Evolutionary conservation across 2,888 invertebrate genomes (phyloP).

Genomic region (Phania funesta): DNA sequence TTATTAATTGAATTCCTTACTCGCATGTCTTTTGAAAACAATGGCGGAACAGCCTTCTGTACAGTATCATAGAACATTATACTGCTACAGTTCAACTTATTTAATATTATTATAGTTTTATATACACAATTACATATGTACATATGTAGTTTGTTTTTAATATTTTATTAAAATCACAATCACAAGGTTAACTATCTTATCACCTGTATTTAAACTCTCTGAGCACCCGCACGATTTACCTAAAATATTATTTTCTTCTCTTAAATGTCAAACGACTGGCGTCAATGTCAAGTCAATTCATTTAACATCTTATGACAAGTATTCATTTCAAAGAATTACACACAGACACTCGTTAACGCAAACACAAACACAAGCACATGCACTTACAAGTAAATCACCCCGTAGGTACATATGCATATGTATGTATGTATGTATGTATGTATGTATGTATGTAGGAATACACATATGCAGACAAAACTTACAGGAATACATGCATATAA

Average conservation of each 20-base stretch:
- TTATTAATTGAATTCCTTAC: neutral
- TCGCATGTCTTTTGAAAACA: neutral
- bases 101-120: no score
- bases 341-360: slow-evolving; percentile 7
- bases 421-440: no score
- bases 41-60: slow-evolving; percentile 2
- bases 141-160: neutral
- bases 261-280: slow-evolving; percentile 46
- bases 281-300: slow-evolving; percentile 55
- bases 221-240: neutral
- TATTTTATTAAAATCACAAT: slow-evolving; percentile 17
- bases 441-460: no score
- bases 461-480: neutral
- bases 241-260: slow-evolving; percentile 12
- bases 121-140: neutral
- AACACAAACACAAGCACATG: slow-evolving; percentile 20
- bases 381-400: neutral
- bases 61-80: slow-evolving; percentile 12
- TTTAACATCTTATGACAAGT: slow-evolving; percentile 64
- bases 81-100: neutral
- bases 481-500: no score
- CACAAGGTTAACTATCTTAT: slow-evolving; percentile 37
- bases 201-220: slow-evolving; percentile 34
- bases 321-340: slow-evolving; percentile 40
- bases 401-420: neutral